Evolutionary conservation across 2,888 invertebrate species (phyloP), one percentile per base, ranked within the genome.

Genomic region (Drosophila phalerata): DNA sequence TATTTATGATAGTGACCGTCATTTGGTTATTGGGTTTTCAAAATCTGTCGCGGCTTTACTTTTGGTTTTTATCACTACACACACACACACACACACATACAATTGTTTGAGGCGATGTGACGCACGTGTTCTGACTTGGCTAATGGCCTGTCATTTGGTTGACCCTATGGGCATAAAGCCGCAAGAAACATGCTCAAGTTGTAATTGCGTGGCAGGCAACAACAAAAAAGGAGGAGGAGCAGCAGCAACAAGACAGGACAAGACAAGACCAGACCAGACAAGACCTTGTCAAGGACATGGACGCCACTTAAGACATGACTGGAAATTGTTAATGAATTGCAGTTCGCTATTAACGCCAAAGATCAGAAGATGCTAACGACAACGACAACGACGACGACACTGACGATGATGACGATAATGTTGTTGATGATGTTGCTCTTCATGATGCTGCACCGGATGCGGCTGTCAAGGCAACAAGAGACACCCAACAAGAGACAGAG

Each of bases 311-410:
- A 72, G 73, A 40, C 64, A 40, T 55, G 52, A 45, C 64, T 67
- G 64, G 43, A 77, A 79, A 74, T 72, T 67, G 68, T 60, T 79
- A 79, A 86, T 81, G 75, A 85, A 81, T 79, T 79, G 85, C 76
- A 72, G 34, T 65, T 65, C 52, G 55, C 66, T 64, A 65, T 76
- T 77, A 73, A 60, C n/a, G 51, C n/a, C 67, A 64, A 48, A 47
- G 63, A 63, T 73, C 68, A 60, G 47, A 34, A 40, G 62, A 42
- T 22, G 57, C 30, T 2, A 5, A 45, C 19, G 28, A 47, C 4
- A 15, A 47, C 3, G 42, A 17, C 30, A 42, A 11, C 10, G 25
- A 25, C 25, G 25, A 25, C 25, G 5, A 25, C 5, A 25, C 2
- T 25, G 25, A 4, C 5, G 4, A 1, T 25, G 4, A 28, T 8